Evolutionary conservation across 1,140 invertebrate genomes (phyloP).

Genomic region (Yoshiicerus persimilis): DNA sequence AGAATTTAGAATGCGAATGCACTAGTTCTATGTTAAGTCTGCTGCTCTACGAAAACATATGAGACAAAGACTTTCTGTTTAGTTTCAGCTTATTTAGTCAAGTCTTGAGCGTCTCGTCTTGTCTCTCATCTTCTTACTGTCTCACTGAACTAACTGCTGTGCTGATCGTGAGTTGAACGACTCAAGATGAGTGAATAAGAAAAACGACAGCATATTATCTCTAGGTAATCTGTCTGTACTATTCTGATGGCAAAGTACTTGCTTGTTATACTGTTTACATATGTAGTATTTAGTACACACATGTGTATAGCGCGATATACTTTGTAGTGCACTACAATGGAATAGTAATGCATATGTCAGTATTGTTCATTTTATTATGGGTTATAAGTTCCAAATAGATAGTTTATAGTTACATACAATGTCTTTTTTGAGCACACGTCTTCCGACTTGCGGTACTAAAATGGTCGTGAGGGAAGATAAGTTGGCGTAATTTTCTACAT

Average conservation of each 20-base stretch:
- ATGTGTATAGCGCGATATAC: background rate
- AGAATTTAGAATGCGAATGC: too few relatives aligned
- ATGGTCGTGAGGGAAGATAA: background rate
- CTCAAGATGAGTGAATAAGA: constrained; percentile 19
- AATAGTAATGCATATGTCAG: background rate
- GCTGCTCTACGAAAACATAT: background rate
- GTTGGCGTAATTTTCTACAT: background rate
- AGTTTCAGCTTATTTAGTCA: background rate
- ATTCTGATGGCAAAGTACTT: background rate
- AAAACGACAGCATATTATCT: background rate
- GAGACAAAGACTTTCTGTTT: background rate
- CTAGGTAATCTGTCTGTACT: background rate
- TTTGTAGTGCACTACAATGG: background rate
- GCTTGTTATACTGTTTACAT: background rate
- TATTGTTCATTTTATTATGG: background rate
- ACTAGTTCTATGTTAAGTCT: too few relatives aligned
- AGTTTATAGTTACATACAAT: background rate
- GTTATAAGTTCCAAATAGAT: background rate
- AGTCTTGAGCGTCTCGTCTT: background rate
- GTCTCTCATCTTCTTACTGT: background rate
- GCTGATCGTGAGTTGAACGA: constrained; percentile 18
- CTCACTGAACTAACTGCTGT: background rate
- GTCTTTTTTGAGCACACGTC: constrained; percentile 15
- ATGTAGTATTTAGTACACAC: background rate
- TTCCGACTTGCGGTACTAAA: background rate